These are phyloP conservation scores for Melanargia galathea DNA, from an alignment of 2,888 invertebrate species.

Conservation along the genomic window DNA sequence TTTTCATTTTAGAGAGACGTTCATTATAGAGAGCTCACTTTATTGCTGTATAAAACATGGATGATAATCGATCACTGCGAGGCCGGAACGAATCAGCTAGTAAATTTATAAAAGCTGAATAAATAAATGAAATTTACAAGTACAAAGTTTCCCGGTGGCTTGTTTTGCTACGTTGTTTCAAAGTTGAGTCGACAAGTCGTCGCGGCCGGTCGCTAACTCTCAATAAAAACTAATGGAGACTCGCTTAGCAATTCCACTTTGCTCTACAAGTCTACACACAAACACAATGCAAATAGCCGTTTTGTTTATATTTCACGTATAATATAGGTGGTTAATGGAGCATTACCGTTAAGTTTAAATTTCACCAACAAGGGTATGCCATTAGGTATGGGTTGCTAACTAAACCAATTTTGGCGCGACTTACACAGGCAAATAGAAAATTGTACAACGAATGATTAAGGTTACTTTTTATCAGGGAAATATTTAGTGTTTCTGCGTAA, in stretches of 20 bases:
- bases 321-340: too few species aligned
- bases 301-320: constrained; percentile 19
- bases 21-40: background rate
- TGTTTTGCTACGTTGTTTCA: constrained; percentile 47
- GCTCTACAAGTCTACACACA: constrained; percentile 13
- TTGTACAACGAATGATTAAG: too few species aligned
- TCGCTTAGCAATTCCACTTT: constrained; percentile 50
- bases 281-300: constrained; percentile 23
- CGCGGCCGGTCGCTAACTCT: constrained; percentile 48
- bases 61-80: background rate
- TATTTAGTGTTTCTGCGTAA: too few species aligned
- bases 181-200: constrained; percentile 49
- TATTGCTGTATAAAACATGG: background rate
- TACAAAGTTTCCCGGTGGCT: constrained; percentile 38
- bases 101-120: constrained; percentile 2
- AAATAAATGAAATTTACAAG: constrained; percentile 4
- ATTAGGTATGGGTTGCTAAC: too few species aligned
- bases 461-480: too few species aligned
- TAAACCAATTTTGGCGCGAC: too few species aligned
- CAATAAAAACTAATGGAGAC: constrained; percentile 63
- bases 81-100: background rate
- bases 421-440: too few species aligned
- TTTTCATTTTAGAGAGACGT: background rate
- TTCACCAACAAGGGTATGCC: too few species aligned
- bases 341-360: too few species aligned